Percentiles rank a stretch among this genome's conserved stretches.
Evolutionary conservation across 2,113 vertebrate species (phyloP).

Genomic region (Jaculus jaculus): DNA sequence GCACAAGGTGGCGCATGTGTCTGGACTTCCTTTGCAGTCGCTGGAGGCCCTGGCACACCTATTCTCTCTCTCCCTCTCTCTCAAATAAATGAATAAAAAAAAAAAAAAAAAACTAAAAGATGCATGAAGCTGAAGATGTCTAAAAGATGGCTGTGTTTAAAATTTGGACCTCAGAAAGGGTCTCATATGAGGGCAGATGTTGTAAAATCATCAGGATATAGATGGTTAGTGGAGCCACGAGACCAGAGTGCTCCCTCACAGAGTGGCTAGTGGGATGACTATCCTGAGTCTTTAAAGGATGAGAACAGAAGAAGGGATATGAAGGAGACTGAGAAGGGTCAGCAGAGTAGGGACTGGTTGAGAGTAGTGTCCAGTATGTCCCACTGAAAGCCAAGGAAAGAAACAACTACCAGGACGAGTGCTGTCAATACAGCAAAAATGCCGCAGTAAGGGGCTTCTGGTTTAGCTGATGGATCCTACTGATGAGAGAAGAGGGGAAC

Average conservation of each 20-base stretch:
- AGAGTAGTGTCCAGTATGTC: neutral
- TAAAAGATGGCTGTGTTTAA: neutral
- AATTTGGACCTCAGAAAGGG: constrained; percentile 22
- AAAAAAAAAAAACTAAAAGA: neutral
- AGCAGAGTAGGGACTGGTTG: neutral
- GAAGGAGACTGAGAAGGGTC: neutral
- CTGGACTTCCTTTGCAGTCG: too few relatives aligned
- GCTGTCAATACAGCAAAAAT: constrained; percentile 40
- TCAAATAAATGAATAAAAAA: too few relatives aligned
- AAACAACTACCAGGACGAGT: constrained; percentile 4
- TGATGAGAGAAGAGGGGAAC: constrained; percentile 10
- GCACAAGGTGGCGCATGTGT: too few relatives aligned
- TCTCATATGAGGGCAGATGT: neutral
- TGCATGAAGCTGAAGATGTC: constrained; percentile 12
- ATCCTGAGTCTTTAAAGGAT: neutral
- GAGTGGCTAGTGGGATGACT: neutral
- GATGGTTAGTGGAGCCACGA: neutral
- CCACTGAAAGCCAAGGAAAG: constrained; percentile 21
- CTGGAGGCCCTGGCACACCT: too few relatives aligned
- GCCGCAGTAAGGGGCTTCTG: neutral
- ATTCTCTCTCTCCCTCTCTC: too few relatives aligned
- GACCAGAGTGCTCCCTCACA: neutral
- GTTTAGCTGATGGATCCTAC: neutral
- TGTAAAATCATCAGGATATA: neutral
- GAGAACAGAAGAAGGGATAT: neutral